Evolutionary conservation across 1,140 invertebrate species (phyloP), one percentile per base, ranked within the genome.

Genomic region (Drosophila micromelanica): DNA sequence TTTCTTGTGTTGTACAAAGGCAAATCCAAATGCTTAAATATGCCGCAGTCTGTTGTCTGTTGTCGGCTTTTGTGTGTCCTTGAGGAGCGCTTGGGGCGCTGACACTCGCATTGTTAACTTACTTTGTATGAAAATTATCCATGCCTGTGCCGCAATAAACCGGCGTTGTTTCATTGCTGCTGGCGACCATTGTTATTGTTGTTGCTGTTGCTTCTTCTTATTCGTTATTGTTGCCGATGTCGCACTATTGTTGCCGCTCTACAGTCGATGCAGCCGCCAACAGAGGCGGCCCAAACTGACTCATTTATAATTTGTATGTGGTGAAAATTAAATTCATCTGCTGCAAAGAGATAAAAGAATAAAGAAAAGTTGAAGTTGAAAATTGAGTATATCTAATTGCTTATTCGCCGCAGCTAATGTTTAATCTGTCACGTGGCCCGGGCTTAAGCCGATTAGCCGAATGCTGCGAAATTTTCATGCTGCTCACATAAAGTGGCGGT

Each of bases 51-150:
- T 42, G 35, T 37, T 12, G n/a, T 23, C 20, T 23, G 20, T 61
- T 20, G n/a, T 2, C 20, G 2, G 20, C 3, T 40, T 45, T 40
- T 32, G 49, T 56, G 38, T 81, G 74, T 55, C 78, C 74, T 80
- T 74, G 70, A 63, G 60, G 69, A 51, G 46, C 37, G 43, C 56
- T 40, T 46, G 12, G 30, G 54, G 49, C 55, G 38, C n/a, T 37
- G 57, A 46, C 63, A 46, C 37, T 69, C 45, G n/a, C 61, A 38
- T 42, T 74, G 62, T 11, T 38, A 65, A 78, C 64, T 84, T 80
- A 89, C 84, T 84, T 89, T 40, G 84, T 89, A 72, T 89, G 84
- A 54, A 89, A 89, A 89, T 89, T 89, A 74, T 89, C 84, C 84
- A 89, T 90, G 84, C 84, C 84, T 37, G 79, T 90, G 80, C 84